A percentile compares a stretch with the other conserved stretches of the same genome.
These are phyloP conservation scores for Cirrhinus mrigala DNA, from an alignment of 2,797 vertebrate species.

Conservation along the genomic window DNA sequence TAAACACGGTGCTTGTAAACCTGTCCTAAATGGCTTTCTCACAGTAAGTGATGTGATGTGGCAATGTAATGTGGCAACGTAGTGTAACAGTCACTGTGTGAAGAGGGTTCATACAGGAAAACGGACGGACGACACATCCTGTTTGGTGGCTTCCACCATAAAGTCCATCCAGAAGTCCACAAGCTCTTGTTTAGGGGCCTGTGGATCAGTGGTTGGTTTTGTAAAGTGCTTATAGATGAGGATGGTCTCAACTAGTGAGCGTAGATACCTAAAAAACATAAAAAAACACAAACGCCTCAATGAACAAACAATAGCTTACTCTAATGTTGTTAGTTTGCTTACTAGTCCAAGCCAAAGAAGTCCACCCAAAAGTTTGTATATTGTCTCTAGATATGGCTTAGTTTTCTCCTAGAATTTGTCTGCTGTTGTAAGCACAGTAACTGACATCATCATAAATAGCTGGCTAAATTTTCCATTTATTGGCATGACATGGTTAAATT, in stretches of 20 bases:
- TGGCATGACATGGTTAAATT: too few species aligned
- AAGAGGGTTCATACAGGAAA: constrained; percentile 87
- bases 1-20: neutral
- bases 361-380: neutral
- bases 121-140: constrained; percentile 91
- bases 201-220: constrained; percentile 86
- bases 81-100: neutral
- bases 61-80: neutral
- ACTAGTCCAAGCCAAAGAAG: neutral
- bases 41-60: neutral
- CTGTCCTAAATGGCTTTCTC: neutral
- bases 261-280: constrained; percentile 86
- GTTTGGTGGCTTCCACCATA: constrained; percentile 94
- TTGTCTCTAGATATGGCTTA: neutral
- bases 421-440: too few species aligned
- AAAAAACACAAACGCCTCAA: neutral
- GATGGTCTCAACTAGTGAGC: constrained; percentile 94
- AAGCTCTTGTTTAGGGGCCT: constrained; percentile 87
- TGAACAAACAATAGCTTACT: neutral
- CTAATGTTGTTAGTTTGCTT: neutral
- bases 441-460: too few species aligned
- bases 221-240: constrained; percentile 96
- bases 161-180: constrained; percentile 99
- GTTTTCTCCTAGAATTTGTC: neutral
- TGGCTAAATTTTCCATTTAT: too few species aligned